Conservation (phyloP, 2,113 vertebrate genomes). For the Lepus europaeus region DNA sequence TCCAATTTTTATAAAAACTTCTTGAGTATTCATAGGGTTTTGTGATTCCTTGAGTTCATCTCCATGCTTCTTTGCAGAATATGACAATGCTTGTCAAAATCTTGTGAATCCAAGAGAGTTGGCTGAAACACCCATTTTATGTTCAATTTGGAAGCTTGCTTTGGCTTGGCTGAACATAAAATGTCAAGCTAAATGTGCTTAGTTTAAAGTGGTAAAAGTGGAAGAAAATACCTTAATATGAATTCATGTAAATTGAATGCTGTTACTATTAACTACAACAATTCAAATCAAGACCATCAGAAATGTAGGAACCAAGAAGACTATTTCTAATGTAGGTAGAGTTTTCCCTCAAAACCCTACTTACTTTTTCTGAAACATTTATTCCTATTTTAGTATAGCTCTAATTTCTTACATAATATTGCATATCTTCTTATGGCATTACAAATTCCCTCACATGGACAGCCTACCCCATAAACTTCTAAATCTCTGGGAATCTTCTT, state of each 20-base stretch:
- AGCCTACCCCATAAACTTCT: neutral
- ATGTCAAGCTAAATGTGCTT: slow-evolving; percentile 41
- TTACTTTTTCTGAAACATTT: neutral
- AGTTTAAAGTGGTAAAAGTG: slow-evolving; percentile 33
- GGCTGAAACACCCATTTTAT: slow-evolving; percentile 24
- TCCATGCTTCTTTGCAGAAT: slow-evolving; percentile 71
- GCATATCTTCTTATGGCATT: neutral
- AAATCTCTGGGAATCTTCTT: neutral
- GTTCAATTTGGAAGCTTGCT: slow-evolving; percentile 48
- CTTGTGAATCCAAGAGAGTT: slow-evolving; percentile 40
- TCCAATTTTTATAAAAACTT: slow-evolving; percentile 51
- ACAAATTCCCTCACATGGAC: neutral
- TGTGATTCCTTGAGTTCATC: slow-evolving; percentile 56
- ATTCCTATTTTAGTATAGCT: neutral
- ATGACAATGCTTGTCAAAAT: slow-evolving; percentile 72
- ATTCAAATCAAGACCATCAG: neutral
- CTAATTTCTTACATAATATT: neutral
- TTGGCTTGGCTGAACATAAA: slow-evolving; percentile 50
- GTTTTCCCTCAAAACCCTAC: neutral
- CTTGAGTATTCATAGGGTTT: slow-evolving; percentile 52
- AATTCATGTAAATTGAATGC: neutral
- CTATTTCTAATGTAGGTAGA: neutral
- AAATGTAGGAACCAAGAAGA: neutral
- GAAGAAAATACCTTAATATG: slow-evolving; percentile 44
- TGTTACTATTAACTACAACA: slow-evolving; percentile 16